Evolutionary conservation across 2,797 vertebrate genomes (phyloP), one percentile per base, ranked within the genome.

Genomic region (Xenops minutus): DNA sequence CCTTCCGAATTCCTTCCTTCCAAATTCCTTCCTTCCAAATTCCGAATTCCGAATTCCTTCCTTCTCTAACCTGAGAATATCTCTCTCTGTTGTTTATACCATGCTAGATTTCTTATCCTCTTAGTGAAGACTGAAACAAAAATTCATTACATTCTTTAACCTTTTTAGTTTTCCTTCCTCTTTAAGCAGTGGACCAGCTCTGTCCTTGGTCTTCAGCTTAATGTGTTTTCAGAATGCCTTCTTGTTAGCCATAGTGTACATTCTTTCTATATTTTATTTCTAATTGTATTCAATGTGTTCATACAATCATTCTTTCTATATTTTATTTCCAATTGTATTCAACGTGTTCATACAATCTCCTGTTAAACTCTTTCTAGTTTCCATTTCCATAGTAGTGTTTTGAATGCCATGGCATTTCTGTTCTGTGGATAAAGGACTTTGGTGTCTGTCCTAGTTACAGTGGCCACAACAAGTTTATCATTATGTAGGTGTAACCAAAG

Each of bases 161-260:
- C 7, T 11, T 51, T 86, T 43, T 43, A 39, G 7, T 24, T 86
- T 92, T 84, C 29, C 44, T 44, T 80, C n/a, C 24, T 71, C 32
- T 51, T 44, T 36, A 8, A 79, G n/a, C 10, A 74, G 29, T 7
- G 26, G 36, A 32, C 4, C 12, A 73, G 26, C 43, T 59, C n/a
- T 71, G 21, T 24, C 58, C 27, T 68, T 36, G 11, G 4, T 71
- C 54, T 32, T 88, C 23, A 19, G 67, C 37, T 58, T 55, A 79
- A 55, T 5, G 6, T 27, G 4, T n/a, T 61, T 71, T 23, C 26
- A 82, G n/a, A 58, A 73, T 36, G 18, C 11, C 30, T 34, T 39
- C 26, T 48, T 69, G 15, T 58, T 69, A 72, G 7, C 23, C 17
- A 19, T 2, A 0, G 0, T 8, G 18, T 39, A 39, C 18, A 21